Conservation (phyloP, 2,888 invertebrate genomes). For the Acrobasis consociella region DNA sequence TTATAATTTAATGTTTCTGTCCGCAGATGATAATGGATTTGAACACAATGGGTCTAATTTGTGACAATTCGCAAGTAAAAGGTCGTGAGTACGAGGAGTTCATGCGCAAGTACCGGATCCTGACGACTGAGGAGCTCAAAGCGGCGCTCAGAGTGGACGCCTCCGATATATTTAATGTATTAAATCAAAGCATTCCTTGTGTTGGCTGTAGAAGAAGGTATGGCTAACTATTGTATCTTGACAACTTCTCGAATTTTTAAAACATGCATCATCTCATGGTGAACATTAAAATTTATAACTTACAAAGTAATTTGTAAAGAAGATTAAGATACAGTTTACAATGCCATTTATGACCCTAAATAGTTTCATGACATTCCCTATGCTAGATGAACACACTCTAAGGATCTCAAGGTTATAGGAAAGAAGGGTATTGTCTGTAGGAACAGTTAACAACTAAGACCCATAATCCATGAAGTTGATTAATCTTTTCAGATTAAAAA, state of each 20-base stretch:
- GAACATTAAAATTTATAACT: too few relatives aligned
- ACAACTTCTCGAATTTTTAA: neutral
- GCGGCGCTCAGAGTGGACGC: slow-evolving; percentile 92
- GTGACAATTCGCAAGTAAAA: slow-evolving; percentile 90
- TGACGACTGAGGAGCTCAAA: slow-evolving; percentile 90
- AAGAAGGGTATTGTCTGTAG: too few relatives aligned
- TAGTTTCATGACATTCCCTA: too few relatives aligned
- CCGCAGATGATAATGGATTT: slow-evolving; percentile 96
- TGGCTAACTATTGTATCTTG: slow-evolving; percentile 4
- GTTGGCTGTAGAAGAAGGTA: slow-evolving; percentile 96
- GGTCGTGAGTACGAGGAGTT: slow-evolving; percentile 94
- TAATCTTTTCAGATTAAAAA: too few relatives aligned
- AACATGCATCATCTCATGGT: too few relatives aligned
- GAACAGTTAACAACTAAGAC: too few relatives aligned
- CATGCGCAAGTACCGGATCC: slow-evolving; percentile 89
- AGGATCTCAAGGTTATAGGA: too few relatives aligned
- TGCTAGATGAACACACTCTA: too few relatives aligned
- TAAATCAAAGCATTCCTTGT: slow-evolving; percentile 96
- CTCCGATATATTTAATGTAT: slow-evolving; percentile 90
- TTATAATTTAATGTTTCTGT: slow-evolving; percentile 49
- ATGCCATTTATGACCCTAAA: too few relatives aligned
- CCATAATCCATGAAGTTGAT: too few relatives aligned
- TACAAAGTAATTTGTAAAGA: too few relatives aligned
- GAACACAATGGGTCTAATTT: slow-evolving; percentile 91
- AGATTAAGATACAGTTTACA: too few relatives aligned